Conservation (phyloP, 2,797 vertebrate species). For the Gorsachius magnificus region DNA sequence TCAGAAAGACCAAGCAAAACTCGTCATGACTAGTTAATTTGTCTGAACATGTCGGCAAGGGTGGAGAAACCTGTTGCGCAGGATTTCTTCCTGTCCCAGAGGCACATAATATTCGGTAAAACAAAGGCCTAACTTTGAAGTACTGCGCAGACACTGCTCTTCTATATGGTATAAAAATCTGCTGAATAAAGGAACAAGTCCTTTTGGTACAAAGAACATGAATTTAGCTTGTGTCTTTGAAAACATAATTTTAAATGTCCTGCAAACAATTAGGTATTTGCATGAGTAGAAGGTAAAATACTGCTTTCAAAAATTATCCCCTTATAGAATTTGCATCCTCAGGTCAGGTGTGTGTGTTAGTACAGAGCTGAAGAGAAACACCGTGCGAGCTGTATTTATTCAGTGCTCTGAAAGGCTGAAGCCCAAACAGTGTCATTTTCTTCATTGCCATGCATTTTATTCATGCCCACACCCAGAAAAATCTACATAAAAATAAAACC, state of each 20-base stretch:
- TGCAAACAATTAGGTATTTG: neutral
- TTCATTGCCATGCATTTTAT: neutral
- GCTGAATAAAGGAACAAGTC: neutral
- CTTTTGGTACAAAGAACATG: neutral
- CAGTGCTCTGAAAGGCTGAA: neutral
- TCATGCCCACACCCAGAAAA: neutral
- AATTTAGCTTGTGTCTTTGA: neutral
- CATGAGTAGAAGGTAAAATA: neutral
- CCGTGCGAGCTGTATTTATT: neutral
- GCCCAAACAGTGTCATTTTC: neutral
- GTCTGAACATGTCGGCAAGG: neutral
- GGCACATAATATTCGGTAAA: conserved; percentile 4
- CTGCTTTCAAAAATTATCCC: neutral
- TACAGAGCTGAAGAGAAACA: neutral
- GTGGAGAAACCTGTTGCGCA: conserved; percentile 64
- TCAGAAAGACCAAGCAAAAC: conserved; percentile 25
- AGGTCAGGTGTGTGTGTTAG: neutral
- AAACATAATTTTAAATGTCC: neutral
- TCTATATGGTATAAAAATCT: neutral
- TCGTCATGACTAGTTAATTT: conserved; percentile 12
- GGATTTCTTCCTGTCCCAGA: conserved; percentile 51
- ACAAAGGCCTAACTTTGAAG: neutral
- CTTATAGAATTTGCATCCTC: neutral
- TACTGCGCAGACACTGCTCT: neutral
- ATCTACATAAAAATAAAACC: neutral